These are phyloP conservation scores for Dascyllus trimaculatus DNA, from an alignment of 2,113 vertebrate genomes.

Conservation along the genomic window DNA sequence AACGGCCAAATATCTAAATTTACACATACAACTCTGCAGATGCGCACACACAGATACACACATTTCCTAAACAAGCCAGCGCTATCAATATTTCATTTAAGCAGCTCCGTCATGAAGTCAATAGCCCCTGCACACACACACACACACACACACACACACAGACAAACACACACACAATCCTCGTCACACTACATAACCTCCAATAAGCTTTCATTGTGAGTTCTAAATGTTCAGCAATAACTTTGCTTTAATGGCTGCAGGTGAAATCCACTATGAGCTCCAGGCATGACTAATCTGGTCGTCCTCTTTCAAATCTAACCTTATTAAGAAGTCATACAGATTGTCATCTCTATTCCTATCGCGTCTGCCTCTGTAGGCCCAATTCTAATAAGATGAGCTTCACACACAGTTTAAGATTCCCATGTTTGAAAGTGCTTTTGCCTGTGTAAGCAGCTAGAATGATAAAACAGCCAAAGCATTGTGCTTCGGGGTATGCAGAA, in stretches of 20 bases:
- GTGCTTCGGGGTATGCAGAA: neutral
- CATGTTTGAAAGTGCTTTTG: neutral
- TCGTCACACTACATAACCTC: constrained; percentile 43
- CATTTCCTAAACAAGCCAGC: constrained; percentile 9
- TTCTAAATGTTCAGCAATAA: constrained; percentile 43
- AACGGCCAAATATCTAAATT: constrained; percentile 47
- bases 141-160: constrained; percentile 18
- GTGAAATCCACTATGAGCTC: constrained; percentile 50
- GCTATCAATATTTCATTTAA: constrained; percentile 63
- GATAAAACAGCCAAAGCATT: neutral
- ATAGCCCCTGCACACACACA: constrained; percentile 32
- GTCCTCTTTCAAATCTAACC: constrained; percentile 34
- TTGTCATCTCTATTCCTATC: constrained; percentile 23
- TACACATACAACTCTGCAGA: constrained; percentile 25
- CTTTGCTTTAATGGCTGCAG: constrained; percentile 49
- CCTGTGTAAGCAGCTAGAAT: neutral
- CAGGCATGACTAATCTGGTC: constrained; percentile 42
- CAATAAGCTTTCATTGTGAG: constrained; percentile 40
- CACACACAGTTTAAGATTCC: neutral
- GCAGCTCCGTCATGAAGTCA: constrained; percentile 50
- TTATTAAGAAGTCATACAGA: constrained; percentile 32
- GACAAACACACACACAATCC: neutral
- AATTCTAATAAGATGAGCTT: neutral
- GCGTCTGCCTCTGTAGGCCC: neutral
- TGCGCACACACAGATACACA: constrained; percentile 1